phyloP scores from a whole-genome alignment of 2,113 vertebrate species.

The Antigone vipio region DNA sequence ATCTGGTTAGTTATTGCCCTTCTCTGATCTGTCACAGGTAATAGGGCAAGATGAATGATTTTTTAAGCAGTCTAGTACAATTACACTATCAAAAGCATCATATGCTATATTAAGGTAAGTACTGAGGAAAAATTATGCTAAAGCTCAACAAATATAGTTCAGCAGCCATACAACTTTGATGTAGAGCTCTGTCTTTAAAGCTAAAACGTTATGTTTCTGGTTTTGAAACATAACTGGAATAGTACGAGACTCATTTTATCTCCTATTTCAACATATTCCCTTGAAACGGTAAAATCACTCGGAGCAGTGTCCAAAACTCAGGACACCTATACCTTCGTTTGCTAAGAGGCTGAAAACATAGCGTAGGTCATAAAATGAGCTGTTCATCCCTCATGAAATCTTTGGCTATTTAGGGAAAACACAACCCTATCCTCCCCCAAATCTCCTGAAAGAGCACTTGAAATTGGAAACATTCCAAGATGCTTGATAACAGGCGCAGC shows the following conservation, averaged over 20 bases:
- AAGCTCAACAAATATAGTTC: not conserved
- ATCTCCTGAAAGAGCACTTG: not conserved
- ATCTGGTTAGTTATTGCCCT: constrained; percentile 1
- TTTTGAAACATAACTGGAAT: not conserved
- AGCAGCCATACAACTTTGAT: not conserved
- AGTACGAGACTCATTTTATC: not conserved
- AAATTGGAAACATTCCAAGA: not conserved
- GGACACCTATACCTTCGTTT: not conserved
- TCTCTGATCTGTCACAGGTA: not conserved
- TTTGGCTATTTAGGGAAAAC: not conserved
- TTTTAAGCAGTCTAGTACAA: not conserved
- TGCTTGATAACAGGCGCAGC: not conserved
- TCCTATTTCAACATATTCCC: not conserved
- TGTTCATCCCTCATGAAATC: not conserved
- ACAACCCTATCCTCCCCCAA: not conserved
- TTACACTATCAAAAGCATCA: not conserved
- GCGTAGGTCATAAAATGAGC: not conserved
- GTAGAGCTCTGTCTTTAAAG: not conserved
- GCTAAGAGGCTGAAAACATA: not conserved
- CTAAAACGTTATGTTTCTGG: not conserved
- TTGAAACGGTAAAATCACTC: not conserved
- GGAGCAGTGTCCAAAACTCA: not conserved
- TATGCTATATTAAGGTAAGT: not conserved
- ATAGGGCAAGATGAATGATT: not conserved
- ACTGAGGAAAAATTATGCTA: not conserved